phyloP scores from a whole-genome alignment of 2,888 invertebrate species.

The Physocephala rufipes region DNA sequence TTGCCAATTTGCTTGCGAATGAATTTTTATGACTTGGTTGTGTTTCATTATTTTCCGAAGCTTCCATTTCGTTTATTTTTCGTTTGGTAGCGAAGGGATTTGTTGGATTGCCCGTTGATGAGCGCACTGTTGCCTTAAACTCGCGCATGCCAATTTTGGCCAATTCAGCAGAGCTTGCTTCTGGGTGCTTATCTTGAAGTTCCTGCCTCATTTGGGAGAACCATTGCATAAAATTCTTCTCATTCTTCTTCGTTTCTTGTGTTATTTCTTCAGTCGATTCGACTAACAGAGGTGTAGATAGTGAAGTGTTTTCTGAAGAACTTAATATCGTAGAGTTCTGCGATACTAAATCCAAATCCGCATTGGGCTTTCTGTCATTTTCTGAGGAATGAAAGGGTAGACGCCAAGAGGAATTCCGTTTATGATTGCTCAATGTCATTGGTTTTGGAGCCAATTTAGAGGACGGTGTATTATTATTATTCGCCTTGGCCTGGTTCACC shows the following conservation, averaged over 20 bases:
- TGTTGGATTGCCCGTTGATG: slow-evolving; percentile 56
- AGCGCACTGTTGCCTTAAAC: slow-evolving; percentile 54
- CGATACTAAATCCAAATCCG: slow-evolving; percentile 30
- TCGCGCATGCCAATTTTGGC: slow-evolving; percentile 68
- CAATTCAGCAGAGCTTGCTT: slow-evolving; percentile 68
- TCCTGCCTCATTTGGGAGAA: slow-evolving; percentile 69
- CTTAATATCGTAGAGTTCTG: too few relatives aligned
- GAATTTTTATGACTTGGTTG: not conserved
- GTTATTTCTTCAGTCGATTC: not conserved
- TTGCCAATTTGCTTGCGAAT: slow-evolving; percentile 60
- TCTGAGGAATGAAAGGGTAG: slow-evolving; percentile 18
- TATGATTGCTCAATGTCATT: slow-evolving; percentile 58
- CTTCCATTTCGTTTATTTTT: slow-evolving; percentile 59
- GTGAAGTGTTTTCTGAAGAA: not conserved
- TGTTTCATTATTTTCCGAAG: not conserved
- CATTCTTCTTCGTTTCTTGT: slow-evolving; percentile 32
- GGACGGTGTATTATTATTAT: not conserved
- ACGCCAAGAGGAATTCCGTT: slow-evolving; percentile 68
- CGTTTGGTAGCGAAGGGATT: slow-evolving; percentile 66
- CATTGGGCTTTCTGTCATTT: slow-evolving; percentile 36
- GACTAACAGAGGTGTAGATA: not conserved
- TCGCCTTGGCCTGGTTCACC: slow-evolving; percentile 17
- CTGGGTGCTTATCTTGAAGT: slow-evolving; percentile 70
- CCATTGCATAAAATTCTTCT: slow-evolving; percentile 70
- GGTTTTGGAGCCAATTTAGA: slow-evolving; percentile 56